Percentiles rank a stretch among this genome's conserved stretches.
phyloP scores from a whole-genome alignment of 92 coral and sea anemone species.

The Pocillopora meandrina region DNA sequence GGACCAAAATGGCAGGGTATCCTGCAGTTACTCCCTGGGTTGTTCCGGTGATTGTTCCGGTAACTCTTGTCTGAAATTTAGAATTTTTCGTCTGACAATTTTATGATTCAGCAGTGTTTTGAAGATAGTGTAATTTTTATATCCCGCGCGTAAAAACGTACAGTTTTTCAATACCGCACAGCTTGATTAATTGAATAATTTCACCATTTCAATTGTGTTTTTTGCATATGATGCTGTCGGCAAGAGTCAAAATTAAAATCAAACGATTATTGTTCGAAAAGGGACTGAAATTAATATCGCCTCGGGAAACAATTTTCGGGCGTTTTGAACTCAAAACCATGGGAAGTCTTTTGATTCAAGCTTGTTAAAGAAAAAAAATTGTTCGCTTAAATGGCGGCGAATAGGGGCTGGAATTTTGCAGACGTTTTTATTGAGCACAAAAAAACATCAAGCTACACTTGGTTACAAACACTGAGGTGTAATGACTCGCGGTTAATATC shows the following conservation, averaged over 20 bases:
- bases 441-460: neutral
- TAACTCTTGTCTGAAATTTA: neutral
- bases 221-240: conserved; percentile 17
- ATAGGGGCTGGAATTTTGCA: neutral
- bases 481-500: neutral
- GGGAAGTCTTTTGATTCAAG: neutral
- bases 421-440: neutral
- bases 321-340: conserved; percentile 3
- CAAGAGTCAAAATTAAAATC: conserved; percentile 25
- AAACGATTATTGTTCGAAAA: conserved; percentile 16
- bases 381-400: neutral
- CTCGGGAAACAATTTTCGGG: conserved; percentile 7
- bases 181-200: conserved; percentile 14
- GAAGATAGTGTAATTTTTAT: conserved; percentile 18
- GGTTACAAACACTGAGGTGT: neutral
- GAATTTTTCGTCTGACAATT: neutral
- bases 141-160: neutral
- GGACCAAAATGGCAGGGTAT: too few relatives aligned
- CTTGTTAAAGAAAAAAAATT: neutral
- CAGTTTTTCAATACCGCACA: conserved; percentile 14
- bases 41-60: too few relatives aligned
- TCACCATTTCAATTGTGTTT: neutral
- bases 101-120: neutral
- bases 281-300: conserved; percentile 28
- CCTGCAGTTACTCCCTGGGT: too few relatives aligned